Percentiles rank a stretch among this genome's conserved stretches.
These are phyloP conservation scores for Pemphredon lugubris DNA, from an alignment of 2,888 invertebrate genomes.

Conservation along the genomic window DNA sequence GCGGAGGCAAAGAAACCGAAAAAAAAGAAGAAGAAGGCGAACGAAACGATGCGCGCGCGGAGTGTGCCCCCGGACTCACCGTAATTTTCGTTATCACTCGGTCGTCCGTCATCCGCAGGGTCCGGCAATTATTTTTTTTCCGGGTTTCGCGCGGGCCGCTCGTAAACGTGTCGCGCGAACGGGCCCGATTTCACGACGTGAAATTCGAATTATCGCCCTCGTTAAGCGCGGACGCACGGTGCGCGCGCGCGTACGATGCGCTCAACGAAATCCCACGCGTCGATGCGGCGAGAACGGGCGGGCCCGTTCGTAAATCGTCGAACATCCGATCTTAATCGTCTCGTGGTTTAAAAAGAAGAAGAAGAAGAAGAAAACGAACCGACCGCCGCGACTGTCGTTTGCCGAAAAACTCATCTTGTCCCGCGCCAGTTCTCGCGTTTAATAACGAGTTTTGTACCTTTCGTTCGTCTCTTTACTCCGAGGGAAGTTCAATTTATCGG, in stretches of 20 bases:
- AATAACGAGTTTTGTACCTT: too few species aligned
- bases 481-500: too few species aligned
- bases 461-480: too few species aligned
- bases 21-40: slow-evolving; percentile 1
- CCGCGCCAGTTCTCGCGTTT: too few species aligned
- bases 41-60: slow-evolving; percentile 5
- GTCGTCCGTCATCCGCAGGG: slow-evolving; percentile 1
- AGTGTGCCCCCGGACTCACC: background rate
- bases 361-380: too few species aligned
- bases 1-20: slow-evolving; percentile 6
- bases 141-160: slow-evolving; percentile 6
- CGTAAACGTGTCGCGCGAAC: slow-evolving; percentile 7
- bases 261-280: slow-evolving; percentile 11
- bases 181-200: slow-evolving; percentile 3
- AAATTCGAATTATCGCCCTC: slow-evolving; percentile 36
- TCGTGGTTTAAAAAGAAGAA: too few species aligned
- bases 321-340: background rate
- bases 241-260: background rate
- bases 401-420: too few species aligned
- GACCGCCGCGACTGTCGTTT: too few species aligned
- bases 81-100: slow-evolving; percentile 22
- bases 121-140: slow-evolving; percentile 19
- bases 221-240: slow-evolving; percentile 12
- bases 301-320: background rate
- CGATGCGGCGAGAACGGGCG: background rate